phyloP scores from a whole-genome alignment of 2,888 invertebrate genomes.

The Neoitamus cyanurus region DNA sequence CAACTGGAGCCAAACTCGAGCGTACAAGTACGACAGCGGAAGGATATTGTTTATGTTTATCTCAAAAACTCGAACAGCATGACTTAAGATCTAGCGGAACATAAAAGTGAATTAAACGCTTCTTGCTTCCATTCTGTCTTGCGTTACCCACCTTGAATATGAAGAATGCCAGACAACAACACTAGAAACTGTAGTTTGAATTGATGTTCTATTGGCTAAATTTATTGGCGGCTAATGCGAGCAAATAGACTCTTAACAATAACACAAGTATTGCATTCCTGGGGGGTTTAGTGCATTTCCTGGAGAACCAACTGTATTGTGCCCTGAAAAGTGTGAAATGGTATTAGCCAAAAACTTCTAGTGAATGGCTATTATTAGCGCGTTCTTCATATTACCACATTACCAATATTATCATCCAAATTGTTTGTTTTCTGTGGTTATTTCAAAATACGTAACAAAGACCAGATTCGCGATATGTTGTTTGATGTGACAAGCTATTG shows the following conservation, averaged over 20 bases:
- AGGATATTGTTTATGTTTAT: conserved; percentile 34
- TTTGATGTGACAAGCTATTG: neutral
- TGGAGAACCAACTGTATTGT: neutral
- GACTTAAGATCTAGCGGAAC: conserved; percentile 12
- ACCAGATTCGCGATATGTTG: neutral
- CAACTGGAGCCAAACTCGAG: neutral
- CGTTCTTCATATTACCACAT: neutral
- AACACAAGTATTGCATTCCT: neutral
- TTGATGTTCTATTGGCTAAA: neutral
- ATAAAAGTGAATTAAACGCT: neutral
- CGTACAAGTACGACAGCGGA: neutral
- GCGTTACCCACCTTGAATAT: neutral
- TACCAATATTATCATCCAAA: neutral
- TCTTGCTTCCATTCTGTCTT: neutral
- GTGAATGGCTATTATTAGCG: neutral
- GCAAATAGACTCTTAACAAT: neutral
- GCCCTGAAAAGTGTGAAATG: neutral
- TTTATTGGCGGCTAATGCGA: neutral
- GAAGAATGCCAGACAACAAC: neutral
- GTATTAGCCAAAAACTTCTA: neutral
- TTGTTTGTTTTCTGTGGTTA: neutral
- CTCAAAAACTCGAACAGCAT: neutral
- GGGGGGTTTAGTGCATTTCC: neutral
- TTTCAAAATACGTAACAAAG: neutral
- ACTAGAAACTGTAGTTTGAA: neutral